A percentile compares a stretch with the other conserved stretches of the same genome.
Conservation (phyloP, 2,797 vertebrate species). For the Melopsittacus undulatus region DNA sequence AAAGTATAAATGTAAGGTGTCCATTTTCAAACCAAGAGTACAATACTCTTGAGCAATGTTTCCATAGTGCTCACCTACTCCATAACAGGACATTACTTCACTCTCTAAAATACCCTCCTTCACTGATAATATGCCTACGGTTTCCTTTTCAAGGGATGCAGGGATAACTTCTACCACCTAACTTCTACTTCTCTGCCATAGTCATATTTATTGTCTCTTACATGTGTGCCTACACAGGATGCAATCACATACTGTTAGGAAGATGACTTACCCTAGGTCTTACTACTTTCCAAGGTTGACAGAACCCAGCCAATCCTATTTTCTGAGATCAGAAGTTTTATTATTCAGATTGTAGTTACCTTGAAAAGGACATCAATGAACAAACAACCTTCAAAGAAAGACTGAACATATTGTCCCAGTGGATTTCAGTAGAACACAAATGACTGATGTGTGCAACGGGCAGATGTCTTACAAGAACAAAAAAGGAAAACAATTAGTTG, state of each 20-base stretch:
- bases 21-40: background rate
- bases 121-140: background rate
- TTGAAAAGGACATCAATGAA: background rate
- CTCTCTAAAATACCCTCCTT: background rate
- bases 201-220: accelerated
- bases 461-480: background rate
- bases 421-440: background rate
- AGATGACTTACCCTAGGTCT: background rate
- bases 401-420: background rate
- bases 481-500: background rate
- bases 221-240: background rate
- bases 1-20: background rate
- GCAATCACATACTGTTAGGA: background rate
- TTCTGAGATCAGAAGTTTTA: background rate
- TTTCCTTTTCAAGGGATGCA: background rate
- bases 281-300: background rate
- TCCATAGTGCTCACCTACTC: background rate
- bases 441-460: accelerated
- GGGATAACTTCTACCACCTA: background rate
- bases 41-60: background rate
- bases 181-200: background rate
- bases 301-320: background rate
- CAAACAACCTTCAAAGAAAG: background rate
- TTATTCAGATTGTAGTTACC: background rate
- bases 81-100: background rate